Percentiles rank a stretch among this genome's conserved stretches.
phyloP scores from a whole-genome alignment of 2,797 vertebrate species.

The Cynodonichthys magdalenae region DNA sequence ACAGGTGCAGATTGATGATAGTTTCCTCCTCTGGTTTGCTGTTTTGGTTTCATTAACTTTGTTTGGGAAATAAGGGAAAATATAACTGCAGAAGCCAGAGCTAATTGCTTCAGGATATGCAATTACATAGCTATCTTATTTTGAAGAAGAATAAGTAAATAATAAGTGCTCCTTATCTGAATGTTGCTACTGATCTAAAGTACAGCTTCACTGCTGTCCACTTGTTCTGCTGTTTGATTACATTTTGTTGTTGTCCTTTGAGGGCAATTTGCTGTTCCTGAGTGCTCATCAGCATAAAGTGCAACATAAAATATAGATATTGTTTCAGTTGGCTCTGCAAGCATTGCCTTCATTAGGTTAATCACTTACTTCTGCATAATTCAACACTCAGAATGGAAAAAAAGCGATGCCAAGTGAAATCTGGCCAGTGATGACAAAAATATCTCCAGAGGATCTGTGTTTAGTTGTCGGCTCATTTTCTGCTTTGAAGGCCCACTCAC shows the following conservation, averaged over 20 bases:
- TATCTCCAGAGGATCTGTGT: conserved; percentile 38
- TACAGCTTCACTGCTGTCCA: conserved; percentile 29
- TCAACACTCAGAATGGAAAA: conserved; percentile 52
- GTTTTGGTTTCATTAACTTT: conserved; percentile 41
- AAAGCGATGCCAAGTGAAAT: conserved; percentile 59
- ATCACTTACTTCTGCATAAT: conserved; percentile 65
- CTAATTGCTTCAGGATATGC: conserved; percentile 39
- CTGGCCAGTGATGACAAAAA: conserved; percentile 52
- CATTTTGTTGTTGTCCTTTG: conserved; percentile 43
- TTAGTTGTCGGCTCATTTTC: conserved; percentile 38
- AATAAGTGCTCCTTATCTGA: conserved; percentile 30
- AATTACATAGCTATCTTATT: conserved; percentile 35
- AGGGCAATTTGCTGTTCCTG: conserved; percentile 37
- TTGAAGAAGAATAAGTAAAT: conserved; percentile 35
- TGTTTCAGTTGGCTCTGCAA: conserved; percentile 34
- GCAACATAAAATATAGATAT: conserved; percentile 63
- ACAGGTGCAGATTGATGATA: conserved; percentile 39
- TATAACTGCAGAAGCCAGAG: conserved; percentile 15
- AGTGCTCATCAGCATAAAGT: conserved; percentile 55
- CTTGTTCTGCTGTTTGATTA: conserved; percentile 43
- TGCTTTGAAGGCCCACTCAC: conserved; percentile 40
- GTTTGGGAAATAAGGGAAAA: conserved; percentile 18
- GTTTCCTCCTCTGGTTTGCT: conserved; percentile 27
- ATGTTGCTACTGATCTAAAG: conserved; percentile 7
- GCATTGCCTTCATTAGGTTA: conserved; percentile 45